Base-by-base conservation (phyloP, 2,113 vertebrate species). In the Dipodomys spectabilis region DNA sequence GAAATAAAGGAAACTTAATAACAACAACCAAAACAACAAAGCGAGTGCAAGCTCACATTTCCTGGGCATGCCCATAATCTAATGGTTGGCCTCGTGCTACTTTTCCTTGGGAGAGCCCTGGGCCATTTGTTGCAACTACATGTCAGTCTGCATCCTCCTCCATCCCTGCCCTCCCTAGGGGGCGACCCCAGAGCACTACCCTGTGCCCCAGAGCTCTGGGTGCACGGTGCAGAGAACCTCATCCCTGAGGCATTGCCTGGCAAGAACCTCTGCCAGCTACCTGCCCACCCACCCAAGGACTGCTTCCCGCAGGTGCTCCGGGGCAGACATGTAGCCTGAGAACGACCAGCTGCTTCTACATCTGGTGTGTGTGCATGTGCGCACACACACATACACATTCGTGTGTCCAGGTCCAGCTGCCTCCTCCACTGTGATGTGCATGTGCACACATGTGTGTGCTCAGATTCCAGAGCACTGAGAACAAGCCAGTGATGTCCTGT, bases 1-100 rank as follows among this genome's bases (percentile, higher is more conserved):
- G 68, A 96, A 95, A 39, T 39, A 39, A 39, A 39, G 39, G 39
- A 39, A 39, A 95, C 73, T 95, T 88, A 71, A 84, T 94, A 95
- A 89, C 77, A 86, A 60, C 11, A 39, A 39, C 57, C 7, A 57
- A 57, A 57, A 57, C 16, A 18, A 57, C 39, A 39, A 39, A 39
- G 39, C 39, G 5, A 39, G 39, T 1, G 39, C 39, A 39, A 39
- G 5, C 39, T 39, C 5, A 39, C 39, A 39, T 39, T 39, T 39
- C 39, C 39, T 39, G 39, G 39, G 39, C 39, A 39, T 39, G 39
- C 39, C 39, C 6, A 5, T 39, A 39, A 39, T 39, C 39, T 39
- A 39, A 39, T 39, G 39, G 39, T 39, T 39, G 9, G 74, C 16
- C 11, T 77, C 32, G 60, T 27, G 22, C 53, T 30, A 67, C 30